phyloP scores from a whole-genome alignment of 2,797 vertebrate genomes.

The Brachyalestes nurse region DNA sequence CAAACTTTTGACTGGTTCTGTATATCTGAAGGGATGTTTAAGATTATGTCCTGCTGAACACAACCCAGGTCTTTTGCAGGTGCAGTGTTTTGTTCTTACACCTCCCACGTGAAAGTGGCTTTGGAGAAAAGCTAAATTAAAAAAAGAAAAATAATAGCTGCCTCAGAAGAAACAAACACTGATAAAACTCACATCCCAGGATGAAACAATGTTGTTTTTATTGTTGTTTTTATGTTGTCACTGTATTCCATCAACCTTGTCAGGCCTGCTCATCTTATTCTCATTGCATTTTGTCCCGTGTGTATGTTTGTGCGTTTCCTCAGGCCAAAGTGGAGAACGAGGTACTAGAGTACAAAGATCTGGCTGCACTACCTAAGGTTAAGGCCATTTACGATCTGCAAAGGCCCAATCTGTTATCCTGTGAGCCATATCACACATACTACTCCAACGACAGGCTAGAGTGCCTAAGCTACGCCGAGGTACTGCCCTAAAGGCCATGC shows the following conservation, averaged over 20 bases:
- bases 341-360: slow-evolving; percentile 99
- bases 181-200: slow-evolving; percentile 18
- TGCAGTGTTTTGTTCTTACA: too few species aligned
- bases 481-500: slow-evolving; percentile 64
- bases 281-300: slow-evolving; percentile 39
- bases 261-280: slow-evolving; percentile 23
- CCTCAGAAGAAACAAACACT: slow-evolving; percentile 16
- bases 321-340: slow-evolving; percentile 99
- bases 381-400: slow-evolving; percentile 99
- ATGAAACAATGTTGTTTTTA: slow-evolving; percentile 28
- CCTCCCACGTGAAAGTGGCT: too few species aligned
- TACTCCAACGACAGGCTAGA: slow-evolving; percentile 90
- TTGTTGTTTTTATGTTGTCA: slow-evolving; percentile 60
- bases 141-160: slow-evolving; percentile 6
- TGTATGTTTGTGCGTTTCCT: slow-evolving; percentile 74
- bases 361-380: slow-evolving; percentile 98
- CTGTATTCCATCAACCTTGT: not conserved
- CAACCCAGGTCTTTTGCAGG: slow-evolving; percentile 12
- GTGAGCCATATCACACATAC: slow-evolving; percentile 91
- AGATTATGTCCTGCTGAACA: not conserved
- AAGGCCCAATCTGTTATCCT: slow-evolving; percentile 86
- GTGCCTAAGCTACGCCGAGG: slow-evolving; percentile 91
- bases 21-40: not conserved
- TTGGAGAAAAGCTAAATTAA: too few species aligned
- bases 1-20: not conserved